Conservation (phyloP, 2,888 invertebrate species). For the Agrochola lychnidis region DNA sequence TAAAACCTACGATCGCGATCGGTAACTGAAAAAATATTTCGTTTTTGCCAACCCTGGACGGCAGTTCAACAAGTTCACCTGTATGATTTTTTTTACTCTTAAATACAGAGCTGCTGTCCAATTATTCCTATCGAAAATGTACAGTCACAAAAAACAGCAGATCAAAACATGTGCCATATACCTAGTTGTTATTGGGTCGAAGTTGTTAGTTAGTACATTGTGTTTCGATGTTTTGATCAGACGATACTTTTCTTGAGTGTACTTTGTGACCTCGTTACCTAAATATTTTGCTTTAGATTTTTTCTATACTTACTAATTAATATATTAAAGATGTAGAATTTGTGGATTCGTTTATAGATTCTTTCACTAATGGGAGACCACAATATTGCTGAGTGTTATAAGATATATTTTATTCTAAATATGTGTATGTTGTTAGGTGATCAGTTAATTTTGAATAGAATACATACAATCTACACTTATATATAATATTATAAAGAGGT, state of each 20-base stretch:
- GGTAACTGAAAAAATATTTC: neutral
- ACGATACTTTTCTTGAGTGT: conserved; percentile 29
- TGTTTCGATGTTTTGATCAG: conserved; percentile 12
- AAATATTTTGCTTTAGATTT: conserved; percentile 12
- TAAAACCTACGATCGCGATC: neutral
- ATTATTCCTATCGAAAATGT: conserved; percentile 37
- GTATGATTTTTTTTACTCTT: conserved; percentile 26
- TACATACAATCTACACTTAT: too few relatives aligned
- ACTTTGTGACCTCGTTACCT: conserved; percentile 20
- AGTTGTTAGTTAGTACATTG: conserved; percentile 10
- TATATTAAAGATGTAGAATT: too few relatives aligned
- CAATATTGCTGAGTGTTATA: too few relatives aligned
- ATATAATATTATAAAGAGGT: too few relatives aligned
- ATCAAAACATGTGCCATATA: conserved; percentile 7
- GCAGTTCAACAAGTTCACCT: conserved; percentile 42
- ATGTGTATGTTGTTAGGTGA: too few relatives aligned
- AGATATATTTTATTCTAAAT: too few relatives aligned
- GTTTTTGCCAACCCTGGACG: conserved; percentile 18
- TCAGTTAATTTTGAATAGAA: too few relatives aligned
- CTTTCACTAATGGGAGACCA: too few relatives aligned
- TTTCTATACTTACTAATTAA: conserved; percentile 1
- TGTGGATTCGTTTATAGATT: too few relatives aligned
- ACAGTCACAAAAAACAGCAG: conserved; percentile 23
- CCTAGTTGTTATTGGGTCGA: conserved; percentile 1
- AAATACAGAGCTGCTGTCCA: conserved; percentile 18